phyloP scores from a whole-genome alignment of 2,888 invertebrate species.

The Orthosia cruda region DNA sequence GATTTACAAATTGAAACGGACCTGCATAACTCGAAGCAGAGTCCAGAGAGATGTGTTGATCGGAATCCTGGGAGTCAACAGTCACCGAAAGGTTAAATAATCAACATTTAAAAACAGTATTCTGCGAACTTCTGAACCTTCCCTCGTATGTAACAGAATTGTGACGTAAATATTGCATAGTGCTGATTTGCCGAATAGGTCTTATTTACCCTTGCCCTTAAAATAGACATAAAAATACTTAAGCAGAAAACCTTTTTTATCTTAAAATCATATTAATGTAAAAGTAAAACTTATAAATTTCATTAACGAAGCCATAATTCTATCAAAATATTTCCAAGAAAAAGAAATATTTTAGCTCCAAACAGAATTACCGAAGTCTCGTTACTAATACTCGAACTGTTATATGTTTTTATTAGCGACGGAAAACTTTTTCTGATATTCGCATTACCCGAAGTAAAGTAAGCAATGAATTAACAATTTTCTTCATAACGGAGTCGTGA shows the following conservation, averaged over 20 bases:
- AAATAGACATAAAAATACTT: neutral
- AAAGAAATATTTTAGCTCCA: conserved; percentile 60
- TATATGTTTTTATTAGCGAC: conserved; percentile 78
- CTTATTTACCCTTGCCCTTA: neutral
- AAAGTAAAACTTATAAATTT: conserved; percentile 43
- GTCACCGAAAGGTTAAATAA: too few species aligned
- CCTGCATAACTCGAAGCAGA: too few species aligned
- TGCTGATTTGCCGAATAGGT: neutral
- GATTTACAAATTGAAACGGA: too few species aligned
- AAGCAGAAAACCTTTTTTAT: conserved; percentile 10
- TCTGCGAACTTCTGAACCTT: too few species aligned
- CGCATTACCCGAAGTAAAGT: conserved; percentile 77
- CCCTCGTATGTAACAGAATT: neutral
- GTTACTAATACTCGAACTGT: conserved; percentile 72
- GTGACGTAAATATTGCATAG: neutral
- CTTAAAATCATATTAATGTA: conserved; percentile 28
- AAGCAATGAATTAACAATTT: conserved; percentile 87
- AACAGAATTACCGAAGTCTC: conserved; percentile 64
- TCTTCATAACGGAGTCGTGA: conserved; percentile 83
- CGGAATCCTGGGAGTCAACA: too few species aligned
- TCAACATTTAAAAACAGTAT: too few species aligned
- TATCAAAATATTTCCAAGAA: conserved; percentile 36
- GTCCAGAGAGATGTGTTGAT: too few species aligned
- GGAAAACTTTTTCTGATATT: conserved; percentile 80
- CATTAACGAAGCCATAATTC: conserved; percentile 36